Percentiles rank a stretch among this genome's conserved stretches.
phyloP scores from a whole-genome alignment of 2,888 invertebrate species.

The Ophion ellenae region DNA sequence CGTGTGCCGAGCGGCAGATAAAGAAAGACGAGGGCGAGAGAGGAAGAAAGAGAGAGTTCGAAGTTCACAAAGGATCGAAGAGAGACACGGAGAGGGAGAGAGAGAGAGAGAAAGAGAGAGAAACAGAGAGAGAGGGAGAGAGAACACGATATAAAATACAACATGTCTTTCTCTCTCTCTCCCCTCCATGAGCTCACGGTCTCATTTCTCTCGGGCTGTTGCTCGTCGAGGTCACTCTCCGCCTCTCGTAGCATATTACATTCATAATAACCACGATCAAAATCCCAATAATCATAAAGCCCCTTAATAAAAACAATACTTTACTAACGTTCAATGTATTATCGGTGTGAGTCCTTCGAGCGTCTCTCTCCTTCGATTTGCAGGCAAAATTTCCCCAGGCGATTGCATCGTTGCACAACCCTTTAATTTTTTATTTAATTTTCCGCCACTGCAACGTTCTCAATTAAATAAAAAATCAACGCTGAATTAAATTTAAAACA shows the following conservation, averaged over 20 bases:
- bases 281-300: conserved; percentile 11
- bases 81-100: conserved; percentile 33
- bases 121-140: conserved; percentile 55
- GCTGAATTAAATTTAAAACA: too few relatives aligned
- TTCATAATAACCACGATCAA: neutral
- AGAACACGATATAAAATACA: neutral
- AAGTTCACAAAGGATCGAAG: conserved; percentile 17
- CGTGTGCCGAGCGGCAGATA: conserved; percentile 13
- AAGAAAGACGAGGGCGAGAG: conserved; percentile 6
- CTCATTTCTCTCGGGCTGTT: conserved; percentile 37
- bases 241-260: conserved; percentile 6
- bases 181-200: conserved; percentile 42
- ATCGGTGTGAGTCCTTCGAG: too few relatives aligned
- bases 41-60: conserved; percentile 9
- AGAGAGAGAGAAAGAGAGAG: conserved; percentile 53
- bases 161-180: neutral
- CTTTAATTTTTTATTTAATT: too few relatives aligned
- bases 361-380: too few relatives aligned
- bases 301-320: too few relatives aligned
- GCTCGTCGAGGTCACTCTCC: conserved; percentile 43
- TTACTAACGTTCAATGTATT: too few relatives aligned
- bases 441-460: too few relatives aligned
- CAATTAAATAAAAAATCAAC: too few relatives aligned
- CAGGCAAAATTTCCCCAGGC: too few relatives aligned
- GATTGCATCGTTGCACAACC: too few relatives aligned